Percentiles rank a stretch among this genome's conserved stretches.
Conservation (phyloP, 1,140 invertebrate genomes). For the Trypoxylus dichotomus region DNA sequence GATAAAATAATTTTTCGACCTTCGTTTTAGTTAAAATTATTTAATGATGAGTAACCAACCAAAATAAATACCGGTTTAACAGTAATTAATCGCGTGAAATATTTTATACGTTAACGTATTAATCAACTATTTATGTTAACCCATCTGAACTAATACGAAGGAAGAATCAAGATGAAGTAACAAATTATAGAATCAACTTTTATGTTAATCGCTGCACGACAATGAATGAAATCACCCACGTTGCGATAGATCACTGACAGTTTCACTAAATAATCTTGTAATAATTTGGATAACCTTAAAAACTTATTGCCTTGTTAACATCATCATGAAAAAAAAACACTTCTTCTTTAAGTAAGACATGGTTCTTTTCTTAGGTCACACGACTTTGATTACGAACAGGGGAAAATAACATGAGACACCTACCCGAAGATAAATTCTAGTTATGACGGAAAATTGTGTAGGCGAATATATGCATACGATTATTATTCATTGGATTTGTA, state of each 20-base stretch:
- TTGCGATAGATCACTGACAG: background rate
- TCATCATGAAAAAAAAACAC: no score
- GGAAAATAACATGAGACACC: background rate
- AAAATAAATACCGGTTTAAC: no score
- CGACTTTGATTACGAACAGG: no score
- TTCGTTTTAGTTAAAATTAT: no score
- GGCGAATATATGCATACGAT: constrained; percentile 10
- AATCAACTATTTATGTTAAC: background rate
- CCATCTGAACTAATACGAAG: background rate
- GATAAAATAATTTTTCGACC: no score
- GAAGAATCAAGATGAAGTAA: background rate
- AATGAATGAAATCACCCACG: background rate
- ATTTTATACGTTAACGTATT: background rate
- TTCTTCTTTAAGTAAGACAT: no score
- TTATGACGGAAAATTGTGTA: background rate
- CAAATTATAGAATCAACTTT: background rate
- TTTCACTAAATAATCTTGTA: background rate
- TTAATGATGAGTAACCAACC: no score
- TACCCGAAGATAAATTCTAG: background rate
- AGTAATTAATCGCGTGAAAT: background rate
- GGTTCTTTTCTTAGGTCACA: no score
- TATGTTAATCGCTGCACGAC: background rate
- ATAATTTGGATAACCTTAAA: no score
- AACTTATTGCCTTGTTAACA: no score
- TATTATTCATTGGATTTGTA: constrained; percentile 1